Base-by-base conservation (phyloP, 2,797 vertebrate species). In the Sphenopsis melanotis region DNA sequence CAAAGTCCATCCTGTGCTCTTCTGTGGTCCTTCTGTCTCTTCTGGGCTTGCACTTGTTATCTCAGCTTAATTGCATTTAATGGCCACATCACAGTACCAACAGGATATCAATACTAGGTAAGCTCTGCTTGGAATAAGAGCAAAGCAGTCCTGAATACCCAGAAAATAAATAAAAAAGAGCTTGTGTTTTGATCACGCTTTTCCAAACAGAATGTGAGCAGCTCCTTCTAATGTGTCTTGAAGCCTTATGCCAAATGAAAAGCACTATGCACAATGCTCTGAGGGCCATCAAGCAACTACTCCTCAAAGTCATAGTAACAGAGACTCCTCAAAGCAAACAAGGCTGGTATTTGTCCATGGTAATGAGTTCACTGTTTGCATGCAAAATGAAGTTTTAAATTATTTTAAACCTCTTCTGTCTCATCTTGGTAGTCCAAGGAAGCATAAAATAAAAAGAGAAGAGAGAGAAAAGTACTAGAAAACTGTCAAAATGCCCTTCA, bases 251-350 rank as follows among this genome's bases (percentile, higher is more conserved):
- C 69, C 79, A 79, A 89, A 96, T 94, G 70, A 91, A 78, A 93
- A 94, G 53, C 44, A 63, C 42, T 72, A 74, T 61, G 61, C 22
- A 74, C 52, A 69, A 57, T 83, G 55, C 92, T 92, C 84, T 24
- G 21, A 94, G 75, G 86, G 60, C 72, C 29, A 10, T 84, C 70
- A 87, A 91, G 69, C 49, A 94, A 34, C 81, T 95, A 93, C 42
- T 93, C 44, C 82, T 95, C 71, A 83, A 93, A 96, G 87, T 77
- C 93, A 81, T 59, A 89, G 90, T 42, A 94, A 88, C 74, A 94
- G 77, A 87, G 71, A 80, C 49, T 84, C 90, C 89, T 91, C 75
- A 93, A 83, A 93, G 64, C 39, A 95, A 93, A 94, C 5, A 18
- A 84, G 52, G 80, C 27, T 88, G 68, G 65, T 95, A 91, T 95